phyloP scores from a whole-genome alignment of 1,140 invertebrate genomes.

The Lineus longissimus region DNA sequence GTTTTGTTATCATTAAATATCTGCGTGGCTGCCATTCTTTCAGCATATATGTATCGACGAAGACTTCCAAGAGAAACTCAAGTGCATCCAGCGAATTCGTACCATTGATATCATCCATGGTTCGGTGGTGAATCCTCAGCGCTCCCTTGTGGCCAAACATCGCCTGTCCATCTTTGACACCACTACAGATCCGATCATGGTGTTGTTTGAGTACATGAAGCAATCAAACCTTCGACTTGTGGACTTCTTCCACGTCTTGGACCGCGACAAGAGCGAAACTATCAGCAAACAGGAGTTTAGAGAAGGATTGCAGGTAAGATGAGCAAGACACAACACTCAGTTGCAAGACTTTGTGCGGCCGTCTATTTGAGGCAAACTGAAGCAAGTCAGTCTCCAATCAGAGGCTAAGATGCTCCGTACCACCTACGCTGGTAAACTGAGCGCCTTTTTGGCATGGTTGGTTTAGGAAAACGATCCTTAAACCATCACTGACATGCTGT shows the following conservation, averaged over 20 bases:
- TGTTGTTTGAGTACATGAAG: slow-evolving; percentile 41
- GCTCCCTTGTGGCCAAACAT: not conserved
- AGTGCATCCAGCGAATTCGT: not conserved
- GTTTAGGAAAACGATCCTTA: no score
- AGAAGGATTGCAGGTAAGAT: slow-evolving; percentile 30
- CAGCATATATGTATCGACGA: slow-evolving; percentile 1
- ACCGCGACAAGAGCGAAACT: slow-evolving; percentile 37
- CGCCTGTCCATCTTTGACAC: not conserved
- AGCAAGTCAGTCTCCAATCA: not conserved
- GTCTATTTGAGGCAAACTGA: not conserved
- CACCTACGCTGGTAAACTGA: not conserved
- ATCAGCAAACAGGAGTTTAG: slow-evolving; percentile 34
- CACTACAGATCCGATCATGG: slow-evolving; percentile 26
- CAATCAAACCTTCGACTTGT: slow-evolving; percentile 35
- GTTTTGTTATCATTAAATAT: no score
- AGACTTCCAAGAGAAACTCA: not conserved
- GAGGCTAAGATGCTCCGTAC: not conserved
- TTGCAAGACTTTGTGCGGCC: not conserved
- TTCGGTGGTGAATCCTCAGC: not conserved
- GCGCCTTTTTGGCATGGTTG: no score
- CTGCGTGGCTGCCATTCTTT: no score
- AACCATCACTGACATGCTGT: no score
- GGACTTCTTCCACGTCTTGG: slow-evolving; percentile 34
- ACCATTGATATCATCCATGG: not conserved
- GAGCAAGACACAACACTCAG: not conserved